These are phyloP conservation scores for Phasianus colchicus DNA, from an alignment of 2,113 vertebrate genomes.

Conservation along the genomic window DNA sequence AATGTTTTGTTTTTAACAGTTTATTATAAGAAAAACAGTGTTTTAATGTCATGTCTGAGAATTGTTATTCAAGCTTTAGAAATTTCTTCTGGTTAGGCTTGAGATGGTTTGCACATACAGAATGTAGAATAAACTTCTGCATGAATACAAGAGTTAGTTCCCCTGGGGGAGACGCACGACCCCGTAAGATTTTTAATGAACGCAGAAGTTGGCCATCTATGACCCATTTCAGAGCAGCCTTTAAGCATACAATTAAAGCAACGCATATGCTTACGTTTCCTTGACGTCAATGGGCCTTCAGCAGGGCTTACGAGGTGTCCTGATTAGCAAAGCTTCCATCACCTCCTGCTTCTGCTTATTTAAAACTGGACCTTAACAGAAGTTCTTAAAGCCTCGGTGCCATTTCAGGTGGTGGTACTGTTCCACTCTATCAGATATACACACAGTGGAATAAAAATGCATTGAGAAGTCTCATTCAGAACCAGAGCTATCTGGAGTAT, in stretches of 20 bases:
- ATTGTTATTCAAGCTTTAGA: background rate
- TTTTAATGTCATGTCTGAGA: conserved; percentile 7
- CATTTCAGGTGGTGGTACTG: background rate
- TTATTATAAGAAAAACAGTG: conserved; percentile 11
- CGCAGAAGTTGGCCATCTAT: background rate
- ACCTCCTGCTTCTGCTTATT: background rate
- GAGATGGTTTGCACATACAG: background rate
- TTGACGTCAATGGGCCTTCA: conserved; percentile 7
- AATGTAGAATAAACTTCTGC: background rate
- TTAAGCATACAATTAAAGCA: background rate
- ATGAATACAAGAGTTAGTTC: background rate
- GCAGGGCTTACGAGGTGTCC: background rate
- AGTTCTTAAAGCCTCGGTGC: background rate
- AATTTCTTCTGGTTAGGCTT: background rate
- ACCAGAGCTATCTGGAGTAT: background rate
- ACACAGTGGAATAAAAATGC: background rate
- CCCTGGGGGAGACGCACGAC: background rate
- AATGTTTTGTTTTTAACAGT: conserved; percentile 1
- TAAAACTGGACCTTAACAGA: background rate
- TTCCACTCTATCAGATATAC: background rate
- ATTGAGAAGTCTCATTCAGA: background rate
- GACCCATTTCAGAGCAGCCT: background rate
- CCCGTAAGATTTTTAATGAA: background rate
- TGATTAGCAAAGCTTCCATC: background rate
- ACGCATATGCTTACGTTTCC: background rate